Conservation (phyloP, 2,113 vertebrate genomes). For the Alces alces region DNA sequence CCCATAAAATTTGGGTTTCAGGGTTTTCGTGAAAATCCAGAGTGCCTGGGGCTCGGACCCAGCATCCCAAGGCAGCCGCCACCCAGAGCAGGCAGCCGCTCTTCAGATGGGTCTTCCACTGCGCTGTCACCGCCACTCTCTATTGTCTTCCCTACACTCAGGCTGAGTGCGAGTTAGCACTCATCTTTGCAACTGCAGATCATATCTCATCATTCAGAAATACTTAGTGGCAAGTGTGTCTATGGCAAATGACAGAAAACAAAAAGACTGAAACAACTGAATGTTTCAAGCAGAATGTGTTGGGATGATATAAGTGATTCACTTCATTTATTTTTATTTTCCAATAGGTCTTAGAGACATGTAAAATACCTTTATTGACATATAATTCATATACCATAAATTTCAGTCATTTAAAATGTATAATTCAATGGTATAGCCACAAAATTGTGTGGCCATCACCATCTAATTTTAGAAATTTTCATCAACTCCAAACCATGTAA, state of each 20-base stretch:
- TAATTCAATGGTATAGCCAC: not conserved
- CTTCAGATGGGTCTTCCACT: not conserved
- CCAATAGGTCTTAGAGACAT: not conserved
- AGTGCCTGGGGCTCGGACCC: not conserved
- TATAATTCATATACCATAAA: not conserved
- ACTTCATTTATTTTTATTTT: not conserved
- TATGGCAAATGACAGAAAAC: not conserved
- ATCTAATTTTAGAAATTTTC: not conserved
- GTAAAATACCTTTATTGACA: not conserved
- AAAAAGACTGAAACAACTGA: not conserved
- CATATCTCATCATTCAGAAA: not conserved
- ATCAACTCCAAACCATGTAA: not conserved
- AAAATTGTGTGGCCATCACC: not conserved
- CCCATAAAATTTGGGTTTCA: not conserved
- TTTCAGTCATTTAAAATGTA: not conserved
- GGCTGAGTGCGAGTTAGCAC: not conserved
- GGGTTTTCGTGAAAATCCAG: not conserved
- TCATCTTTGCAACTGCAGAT: not conserved
- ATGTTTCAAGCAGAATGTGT: conserved; percentile 11
- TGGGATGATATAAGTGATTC: not conserved
- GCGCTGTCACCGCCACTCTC: not conserved
- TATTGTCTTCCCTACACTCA: not conserved
- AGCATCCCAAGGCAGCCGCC: accelerated
- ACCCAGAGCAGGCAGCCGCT: not conserved
- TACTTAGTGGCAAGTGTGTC: not conserved